These are phyloP conservation scores for Littorina saxatilis DNA, from an alignment of 1,140 invertebrate genomes.

Conservation along the genomic window DNA sequence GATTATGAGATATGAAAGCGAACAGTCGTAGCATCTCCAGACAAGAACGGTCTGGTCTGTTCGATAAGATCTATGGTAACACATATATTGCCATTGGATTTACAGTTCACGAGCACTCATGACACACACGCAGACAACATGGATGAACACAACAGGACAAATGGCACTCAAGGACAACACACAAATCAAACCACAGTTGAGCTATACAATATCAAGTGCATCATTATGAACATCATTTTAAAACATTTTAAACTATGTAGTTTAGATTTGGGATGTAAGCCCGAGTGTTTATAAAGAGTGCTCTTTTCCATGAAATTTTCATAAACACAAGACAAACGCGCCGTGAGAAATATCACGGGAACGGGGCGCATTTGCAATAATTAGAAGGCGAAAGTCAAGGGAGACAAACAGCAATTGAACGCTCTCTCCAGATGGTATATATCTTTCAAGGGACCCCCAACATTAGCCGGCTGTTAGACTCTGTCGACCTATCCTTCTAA, in stretches of 20 bases:
- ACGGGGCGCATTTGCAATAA: conserved; percentile 76
- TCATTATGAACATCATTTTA: too few species aligned
- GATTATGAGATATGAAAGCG: too few species aligned
- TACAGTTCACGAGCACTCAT: too few species aligned
- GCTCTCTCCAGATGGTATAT: conserved; percentile 28
- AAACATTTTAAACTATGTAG: conserved; percentile 28
- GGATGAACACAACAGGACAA: neutral
- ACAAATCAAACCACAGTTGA: too few species aligned
- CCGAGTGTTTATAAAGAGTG: conserved; percentile 79
- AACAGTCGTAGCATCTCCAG: too few species aligned
- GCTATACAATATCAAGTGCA: too few species aligned
- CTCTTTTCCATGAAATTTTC: conserved; percentile 79
- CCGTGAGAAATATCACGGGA: conserved; percentile 54
- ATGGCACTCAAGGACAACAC: too few species aligned
- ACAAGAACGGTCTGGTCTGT: too few species aligned
- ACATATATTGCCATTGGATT: neutral
- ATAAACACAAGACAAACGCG: conserved; percentile 79
- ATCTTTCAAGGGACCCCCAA: conserved; percentile 34
- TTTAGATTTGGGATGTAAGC: conserved; percentile 51
- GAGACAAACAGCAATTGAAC: conserved; percentile 28
- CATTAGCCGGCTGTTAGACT: conserved; percentile 11
- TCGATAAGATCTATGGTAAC: neutral
- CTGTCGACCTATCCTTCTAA: conserved; percentile 64
- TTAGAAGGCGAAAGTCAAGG: conserved; percentile 62
- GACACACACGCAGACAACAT: neutral